Conservation (phyloP, 1,140 invertebrate species). For the Bradynema listronoti region DNA sequence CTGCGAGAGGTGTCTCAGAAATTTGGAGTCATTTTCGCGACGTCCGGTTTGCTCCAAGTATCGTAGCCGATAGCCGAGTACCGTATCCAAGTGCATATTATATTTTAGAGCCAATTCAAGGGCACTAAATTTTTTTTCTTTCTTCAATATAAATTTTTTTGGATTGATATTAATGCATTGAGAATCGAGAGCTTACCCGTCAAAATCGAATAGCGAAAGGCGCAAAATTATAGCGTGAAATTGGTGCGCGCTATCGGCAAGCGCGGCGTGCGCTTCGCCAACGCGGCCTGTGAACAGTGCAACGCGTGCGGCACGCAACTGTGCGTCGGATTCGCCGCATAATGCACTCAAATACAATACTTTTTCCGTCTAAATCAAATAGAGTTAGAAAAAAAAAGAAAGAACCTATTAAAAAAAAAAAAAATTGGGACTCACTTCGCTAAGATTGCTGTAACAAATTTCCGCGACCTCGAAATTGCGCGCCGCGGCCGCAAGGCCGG, state of each 20-base stretch:
- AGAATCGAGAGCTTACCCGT: conserved; percentile 62
- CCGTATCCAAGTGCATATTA: conserved; percentile 71
- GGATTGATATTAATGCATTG: background rate
- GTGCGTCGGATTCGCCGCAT: conserved; percentile 65
- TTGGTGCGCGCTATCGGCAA: conserved; percentile 71
- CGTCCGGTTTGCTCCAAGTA: conserved; percentile 71
- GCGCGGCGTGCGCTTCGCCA: conserved; percentile 73
- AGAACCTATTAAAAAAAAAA: too few species aligned
- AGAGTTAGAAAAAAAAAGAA: background rate
- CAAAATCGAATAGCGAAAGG: conserved; percentile 77
- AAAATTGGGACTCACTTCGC: conserved; percentile 63
- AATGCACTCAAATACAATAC: conserved; percentile 79
- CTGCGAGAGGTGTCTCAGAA: conserved; percentile 65
- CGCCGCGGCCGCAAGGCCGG: conserved; percentile 73
- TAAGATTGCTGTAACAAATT: conserved; percentile 83
- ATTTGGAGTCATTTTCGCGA: conserved; percentile 70
- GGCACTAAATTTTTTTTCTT: conserved; percentile 63
- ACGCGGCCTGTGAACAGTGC: conserved; percentile 72
- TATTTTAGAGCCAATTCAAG: conserved; percentile 76
- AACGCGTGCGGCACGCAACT: conserved; percentile 71
- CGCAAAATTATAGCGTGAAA: conserved; percentile 74
- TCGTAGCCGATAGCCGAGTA: conserved; percentile 69
- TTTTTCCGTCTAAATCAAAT: conserved; percentile 69
- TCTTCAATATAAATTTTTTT: background rate
- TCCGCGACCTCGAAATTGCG: conserved; percentile 76